phyloP scores from a whole-genome alignment of 2,888 invertebrate genomes.

The Sphaerophoria taeniata region DNA sequence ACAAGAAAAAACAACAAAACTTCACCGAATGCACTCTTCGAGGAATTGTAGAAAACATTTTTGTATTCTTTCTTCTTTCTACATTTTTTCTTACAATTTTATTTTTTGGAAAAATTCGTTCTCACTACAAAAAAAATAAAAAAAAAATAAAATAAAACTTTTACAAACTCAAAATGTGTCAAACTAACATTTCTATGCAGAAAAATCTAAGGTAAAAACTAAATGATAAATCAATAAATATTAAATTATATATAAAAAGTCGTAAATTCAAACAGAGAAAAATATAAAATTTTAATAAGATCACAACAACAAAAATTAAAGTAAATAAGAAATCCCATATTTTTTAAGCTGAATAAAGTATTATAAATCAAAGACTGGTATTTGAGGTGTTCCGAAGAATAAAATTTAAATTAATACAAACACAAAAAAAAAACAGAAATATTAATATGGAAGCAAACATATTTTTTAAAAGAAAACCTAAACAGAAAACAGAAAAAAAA shows the following conservation, averaged over 20 bases:
- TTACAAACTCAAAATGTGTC: slow-evolving; percentile 74
- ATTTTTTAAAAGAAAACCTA: slow-evolving; percentile 59
- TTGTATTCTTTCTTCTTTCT: slow-evolving; percentile 42
- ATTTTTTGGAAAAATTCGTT: slow-evolving; percentile 32
- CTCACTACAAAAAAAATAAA: slow-evolving; percentile 47
- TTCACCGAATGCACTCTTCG: slow-evolving; percentile 73
- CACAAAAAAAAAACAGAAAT: slow-evolving; percentile 66
- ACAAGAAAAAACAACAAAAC: slow-evolving; percentile 44
- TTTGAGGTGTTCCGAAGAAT: slow-evolving; percentile 83
- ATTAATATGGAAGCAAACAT: slow-evolving; percentile 55
- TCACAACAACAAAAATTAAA: slow-evolving; percentile 71
- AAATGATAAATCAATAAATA: slow-evolving; percentile 32
- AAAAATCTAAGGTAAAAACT: slow-evolving; percentile 64
- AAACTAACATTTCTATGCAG: slow-evolving; percentile 74
- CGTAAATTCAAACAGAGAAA: slow-evolving; percentile 60
- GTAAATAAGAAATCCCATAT: slow-evolving; percentile 66
- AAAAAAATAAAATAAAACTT: slow-evolving; percentile 56
- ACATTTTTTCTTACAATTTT: slow-evolving; percentile 51
- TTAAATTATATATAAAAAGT: slow-evolving; percentile 34
- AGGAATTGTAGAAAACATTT: slow-evolving; percentile 69
- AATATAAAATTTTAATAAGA: slow-evolving; percentile 54
- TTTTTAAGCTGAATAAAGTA: slow-evolving; percentile 76
- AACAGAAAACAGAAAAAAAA: slow-evolving; percentile 62
- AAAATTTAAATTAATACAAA: slow-evolving; percentile 78
- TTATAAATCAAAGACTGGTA: slow-evolving; percentile 83